phyloP scores from a whole-genome alignment of 2,113 vertebrate genomes.

The Hypanus sabinus region DNA sequence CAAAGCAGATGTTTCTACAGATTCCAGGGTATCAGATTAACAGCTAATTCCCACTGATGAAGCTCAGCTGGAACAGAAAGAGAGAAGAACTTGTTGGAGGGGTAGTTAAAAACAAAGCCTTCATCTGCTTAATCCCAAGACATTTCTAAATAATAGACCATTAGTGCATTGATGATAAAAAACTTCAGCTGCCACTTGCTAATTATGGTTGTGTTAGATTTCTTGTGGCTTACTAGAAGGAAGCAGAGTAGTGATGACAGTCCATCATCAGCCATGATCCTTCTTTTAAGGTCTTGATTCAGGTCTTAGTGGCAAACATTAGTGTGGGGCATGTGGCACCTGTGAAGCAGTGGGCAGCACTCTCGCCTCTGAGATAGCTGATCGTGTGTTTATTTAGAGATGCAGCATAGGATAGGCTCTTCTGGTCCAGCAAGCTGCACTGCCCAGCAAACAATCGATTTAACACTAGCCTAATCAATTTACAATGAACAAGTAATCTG shows the following conservation, averaged over 20 bases:
- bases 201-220: slow-evolving; percentile 30
- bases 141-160: slow-evolving; percentile 32
- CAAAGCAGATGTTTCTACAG: not conserved
- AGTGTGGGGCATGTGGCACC: not conserved
- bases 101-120: not conserved
- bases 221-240: not conserved
- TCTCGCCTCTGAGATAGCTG: not conserved
- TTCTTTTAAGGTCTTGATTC: not conserved
- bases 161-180: slow-evolving; percentile 21
- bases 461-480: too few species aligned
- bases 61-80: slow-evolving; percentile 17
- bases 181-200: slow-evolving; percentile 32
- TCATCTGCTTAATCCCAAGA: slow-evolving; percentile 29
- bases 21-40: slow-evolving; percentile 20
- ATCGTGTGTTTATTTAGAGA: too few species aligned
- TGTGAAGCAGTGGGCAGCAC: not conserved
- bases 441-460: too few species aligned
- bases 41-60: not conserved
- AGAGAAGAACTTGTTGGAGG: not conserved
- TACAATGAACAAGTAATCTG: too few species aligned
- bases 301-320: not conserved
- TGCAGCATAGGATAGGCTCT: too few species aligned
- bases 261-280: not conserved
- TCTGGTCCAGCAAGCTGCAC: too few species aligned
- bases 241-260: not conserved